Evolutionary conservation across 2,113 vertebrate genomes (phyloP), one percentile per base, ranked within the genome.

Genomic region (Silurus meridionalis): DNA sequence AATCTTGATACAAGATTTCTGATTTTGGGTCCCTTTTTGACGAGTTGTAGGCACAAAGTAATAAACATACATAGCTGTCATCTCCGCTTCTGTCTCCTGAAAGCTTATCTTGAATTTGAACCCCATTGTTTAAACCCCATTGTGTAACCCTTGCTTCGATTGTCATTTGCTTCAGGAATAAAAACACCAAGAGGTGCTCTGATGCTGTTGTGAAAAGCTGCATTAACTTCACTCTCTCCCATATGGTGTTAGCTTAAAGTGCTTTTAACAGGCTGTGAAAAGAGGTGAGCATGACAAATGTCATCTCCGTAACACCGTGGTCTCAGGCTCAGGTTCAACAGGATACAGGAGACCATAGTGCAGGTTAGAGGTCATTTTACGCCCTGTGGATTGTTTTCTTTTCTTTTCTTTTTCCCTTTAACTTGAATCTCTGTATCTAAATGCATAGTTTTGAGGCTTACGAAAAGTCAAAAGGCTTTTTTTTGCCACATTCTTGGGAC

Each of bases 141-240:
- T 86, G 89, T 78, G 21, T 67, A 74, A 82, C 92, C 89, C 91
- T 92, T 87, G 88, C 84, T 86, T 58, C 23, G 84, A 91, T 92
- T 94, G 92, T 91, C 71, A 89, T 87, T 81, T 46, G 84, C 63
- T 84, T 80, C 37, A 79, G 85, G 60, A 86, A 61, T 72, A 63
- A 77, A 14, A 21, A 23, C 61, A 83, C 48, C 25, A 37, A 67
- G 50, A 78, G 77, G 63, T 77, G 17, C 66, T 52, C 14, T 87
- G 83, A 58, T 71, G 82, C 79, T 85, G 63, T 83, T 64, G 84
- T 75, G n/a, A 63, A 82, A 79, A 66, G 58, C 78, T 10, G 48
- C 28, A 79, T 3, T 17, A 48, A 25, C 14, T n/a, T 50, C n/a
- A 7, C 19, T 61, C 28, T 82, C 48, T 71, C 48, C 80, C 75